Percentiles rank a stretch among this genome's conserved stretches.
Evolutionary conservation across 1,140 invertebrate genomes (phyloP).

Genomic region (Sarcophaga peregrina): DNA sequence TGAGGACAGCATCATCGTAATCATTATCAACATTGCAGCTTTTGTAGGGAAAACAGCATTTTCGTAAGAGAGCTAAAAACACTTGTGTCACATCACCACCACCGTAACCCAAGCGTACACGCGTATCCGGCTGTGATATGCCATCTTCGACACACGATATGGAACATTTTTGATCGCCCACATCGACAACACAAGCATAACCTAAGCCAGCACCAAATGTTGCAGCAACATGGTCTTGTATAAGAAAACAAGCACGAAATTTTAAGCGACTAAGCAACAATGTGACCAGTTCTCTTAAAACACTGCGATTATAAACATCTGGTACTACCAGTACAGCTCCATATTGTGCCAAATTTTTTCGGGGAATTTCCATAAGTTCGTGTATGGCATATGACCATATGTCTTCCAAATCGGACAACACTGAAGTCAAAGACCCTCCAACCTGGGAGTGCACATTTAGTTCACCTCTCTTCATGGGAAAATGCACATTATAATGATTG

Average conservation of each 20-base stretch:
- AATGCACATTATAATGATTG: conserved; percentile 85
- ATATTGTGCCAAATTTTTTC: conserved; percentile 82
- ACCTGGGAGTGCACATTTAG: conserved; percentile 85
- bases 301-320: conserved; percentile 89
- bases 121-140: conserved; percentile 88
- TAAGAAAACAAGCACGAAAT: conserved; percentile 89
- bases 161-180: conserved; percentile 95
- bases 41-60: conserved; percentile 89
- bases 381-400: conserved; percentile 89
- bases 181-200: conserved; percentile 93
- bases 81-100: conserved; percentile 89
- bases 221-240: conserved; percentile 88
- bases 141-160: conserved; percentile 97
- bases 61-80: conserved; percentile 86
- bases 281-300: conserved; percentile 87
- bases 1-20: conserved; percentile 77
- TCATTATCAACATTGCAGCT: conserved; percentile 76
- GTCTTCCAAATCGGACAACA: conserved; percentile 84
- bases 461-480: conserved; percentile 87
- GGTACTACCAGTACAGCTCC: conserved; percentile 89
- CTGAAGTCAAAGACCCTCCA: conserved; percentile 85
- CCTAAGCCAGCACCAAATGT: conserved; percentile 93
- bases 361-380: conserved; percentile 73
- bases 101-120: conserved; percentile 88
- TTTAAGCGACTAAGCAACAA: conserved; percentile 85